These are phyloP conservation scores for Nephrotoma flavescens DNA, from an alignment of 2,888 invertebrate species.

Conservation along the genomic window DNA sequence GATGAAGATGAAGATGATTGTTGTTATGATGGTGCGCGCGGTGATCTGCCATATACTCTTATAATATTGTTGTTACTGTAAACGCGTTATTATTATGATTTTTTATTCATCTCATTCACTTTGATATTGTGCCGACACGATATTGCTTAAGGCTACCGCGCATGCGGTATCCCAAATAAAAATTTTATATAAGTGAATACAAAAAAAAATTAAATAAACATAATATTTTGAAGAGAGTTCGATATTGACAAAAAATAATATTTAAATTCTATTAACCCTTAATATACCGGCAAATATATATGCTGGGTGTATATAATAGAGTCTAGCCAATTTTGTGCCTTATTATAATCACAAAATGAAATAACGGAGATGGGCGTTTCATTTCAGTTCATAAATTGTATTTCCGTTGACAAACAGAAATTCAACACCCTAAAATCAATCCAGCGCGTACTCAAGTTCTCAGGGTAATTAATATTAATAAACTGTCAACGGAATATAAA, in stretches of 20 bases:
- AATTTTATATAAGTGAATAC: neutral
- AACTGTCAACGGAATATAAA: neutral
- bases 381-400: neutral
- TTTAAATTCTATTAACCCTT: neutral
- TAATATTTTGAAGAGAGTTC: neutral
- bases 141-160: slow-evolving; percentile 13
- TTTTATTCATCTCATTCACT: slow-evolving; percentile 18
- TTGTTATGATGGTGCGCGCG: neutral
- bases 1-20: neutral
- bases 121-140: slow-evolving; percentile 21
- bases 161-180: neutral
- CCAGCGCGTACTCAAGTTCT: neutral
- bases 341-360: neutral
- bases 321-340: neutral
- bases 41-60: neutral
- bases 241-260: neutral
- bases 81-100: neutral
- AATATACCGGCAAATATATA: neutral
- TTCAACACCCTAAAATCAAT: neutral
- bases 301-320: neutral
- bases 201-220: neutral
- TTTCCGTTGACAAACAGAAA: neutral
- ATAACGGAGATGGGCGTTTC: neutral
- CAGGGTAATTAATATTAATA: neutral
- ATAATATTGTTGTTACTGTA: neutral